Evolutionary conservation across 2,113 vertebrate genomes (phyloP).

Genomic region (Polypterus bichir): DNA sequence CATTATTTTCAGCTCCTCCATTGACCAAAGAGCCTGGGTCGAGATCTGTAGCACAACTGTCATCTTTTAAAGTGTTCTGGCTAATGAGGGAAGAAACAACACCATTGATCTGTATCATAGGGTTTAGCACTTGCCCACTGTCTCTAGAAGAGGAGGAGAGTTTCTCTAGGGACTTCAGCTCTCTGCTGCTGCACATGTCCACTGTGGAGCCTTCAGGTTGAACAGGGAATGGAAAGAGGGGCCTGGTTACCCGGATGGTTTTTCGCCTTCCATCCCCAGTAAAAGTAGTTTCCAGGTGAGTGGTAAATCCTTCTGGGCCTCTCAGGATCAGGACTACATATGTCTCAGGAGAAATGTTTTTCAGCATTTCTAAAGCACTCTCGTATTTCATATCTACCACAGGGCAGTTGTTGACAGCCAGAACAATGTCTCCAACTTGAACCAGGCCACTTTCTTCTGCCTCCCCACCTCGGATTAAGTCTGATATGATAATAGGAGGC

Average conservation of each 20-base stretch:
- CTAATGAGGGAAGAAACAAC: slow-evolving; percentile 24
- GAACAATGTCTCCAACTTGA: slow-evolving; percentile 87
- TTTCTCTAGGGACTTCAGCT: slow-evolving; percentile 52
- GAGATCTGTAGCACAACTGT: slow-evolving; percentile 25
- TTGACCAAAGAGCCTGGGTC: slow-evolving; percentile 44
- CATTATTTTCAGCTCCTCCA: slow-evolving; percentile 58
- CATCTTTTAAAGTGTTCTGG: slow-evolving; percentile 40
- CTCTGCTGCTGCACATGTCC: slow-evolving; percentile 44
- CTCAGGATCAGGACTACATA: slow-evolving; percentile 88
- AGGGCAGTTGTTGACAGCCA: slow-evolving; percentile 85
- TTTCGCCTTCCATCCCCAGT: slow-evolving; percentile 74
- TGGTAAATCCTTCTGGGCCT: slow-evolving; percentile 89
- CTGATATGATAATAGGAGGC: slow-evolving; percentile 83
- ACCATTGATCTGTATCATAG: slow-evolving; percentile 36
- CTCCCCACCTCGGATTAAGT: slow-evolving; percentile 83
- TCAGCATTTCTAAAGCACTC: slow-evolving; percentile 73
- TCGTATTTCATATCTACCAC: slow-evolving; percentile 86
- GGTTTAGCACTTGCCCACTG: slow-evolving; percentile 27
- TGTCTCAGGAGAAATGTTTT: slow-evolving; percentile 75
- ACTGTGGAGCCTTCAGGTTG: slow-evolving; percentile 52
- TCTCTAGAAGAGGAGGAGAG: slow-evolving; percentile 41
- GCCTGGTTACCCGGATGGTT: slow-evolving; percentile 77
- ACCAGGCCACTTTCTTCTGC: slow-evolving; percentile 91
- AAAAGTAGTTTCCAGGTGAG: slow-evolving; percentile 91
- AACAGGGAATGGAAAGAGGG: slow-evolving; percentile 46